Percentiles rank a stretch among this genome's conserved stretches.
Conservation (phyloP, 2,888 invertebrate genomes). For the Trisateles emortualis region DNA sequence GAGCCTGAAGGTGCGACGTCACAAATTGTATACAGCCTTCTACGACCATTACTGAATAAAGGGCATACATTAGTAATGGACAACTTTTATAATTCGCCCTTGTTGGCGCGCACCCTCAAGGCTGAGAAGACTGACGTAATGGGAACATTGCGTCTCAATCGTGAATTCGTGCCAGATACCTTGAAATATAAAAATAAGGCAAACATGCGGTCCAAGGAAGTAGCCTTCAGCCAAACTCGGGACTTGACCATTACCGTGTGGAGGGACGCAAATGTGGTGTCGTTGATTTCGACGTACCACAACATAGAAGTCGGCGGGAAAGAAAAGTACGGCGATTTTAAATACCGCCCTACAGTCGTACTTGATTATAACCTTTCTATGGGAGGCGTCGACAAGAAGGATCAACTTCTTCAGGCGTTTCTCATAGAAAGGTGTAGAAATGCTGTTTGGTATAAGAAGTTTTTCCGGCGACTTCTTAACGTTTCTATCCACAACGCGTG, state of each 20-base stretch:
- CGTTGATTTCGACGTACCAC: conserved; percentile 1
- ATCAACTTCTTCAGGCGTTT: neutral
- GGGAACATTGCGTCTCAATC: conserved; percentile 5
- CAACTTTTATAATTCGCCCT: conserved; percentile 14
- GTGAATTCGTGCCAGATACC: conserved; percentile 12
- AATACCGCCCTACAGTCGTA: conserved; percentile 1
- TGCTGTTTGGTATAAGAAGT: conserved; percentile 1
- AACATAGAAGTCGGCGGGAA: neutral
- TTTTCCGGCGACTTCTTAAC: conserved; percentile 2
- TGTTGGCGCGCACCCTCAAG: conserved; percentile 5
- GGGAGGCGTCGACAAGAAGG: conserved; percentile 6
- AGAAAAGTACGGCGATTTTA: conserved; percentile 4
- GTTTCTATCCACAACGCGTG: conserved; percentile 3
- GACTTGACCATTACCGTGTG: conserved; percentile 14
- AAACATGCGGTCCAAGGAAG: conserved; percentile 10
- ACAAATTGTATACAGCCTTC: conserved; percentile 9
- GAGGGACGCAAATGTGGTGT: conserved; percentile 6
- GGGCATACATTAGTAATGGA: conserved; percentile 15
- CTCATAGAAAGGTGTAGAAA: conserved; percentile 1
- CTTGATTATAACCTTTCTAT: conserved; percentile 6
- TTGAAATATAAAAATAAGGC: conserved; percentile 2
- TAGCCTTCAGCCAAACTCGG: conserved; percentile 11
- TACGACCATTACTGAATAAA: conserved; percentile 9
- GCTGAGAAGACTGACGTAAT: conserved; percentile 8
- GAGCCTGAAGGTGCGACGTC: conserved; percentile 3